phyloP scores from a whole-genome alignment of 2,888 invertebrate species.

The Gari tellinella region DNA sequence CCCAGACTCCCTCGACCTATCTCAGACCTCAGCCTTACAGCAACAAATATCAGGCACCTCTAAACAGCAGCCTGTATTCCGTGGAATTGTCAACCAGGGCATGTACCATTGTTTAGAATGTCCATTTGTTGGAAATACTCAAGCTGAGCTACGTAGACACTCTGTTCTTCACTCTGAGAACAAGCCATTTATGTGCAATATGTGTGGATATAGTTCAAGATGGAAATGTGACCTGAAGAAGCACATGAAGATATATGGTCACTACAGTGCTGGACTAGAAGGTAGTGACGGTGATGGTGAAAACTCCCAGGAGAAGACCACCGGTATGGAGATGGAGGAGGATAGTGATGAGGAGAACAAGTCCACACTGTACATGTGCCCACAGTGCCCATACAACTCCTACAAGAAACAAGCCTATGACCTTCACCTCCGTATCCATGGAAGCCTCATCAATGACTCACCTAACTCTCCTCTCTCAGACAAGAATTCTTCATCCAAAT shows the following conservation, averaged over 20 bases:
- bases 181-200: constrained; percentile 80
- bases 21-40: too few species aligned
- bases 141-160: constrained; percentile 82
- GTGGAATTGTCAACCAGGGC: constrained; percentile 70
- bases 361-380: constrained; percentile 70
- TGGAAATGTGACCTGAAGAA: constrained; percentile 84
- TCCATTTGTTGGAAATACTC: constrained; percentile 80
- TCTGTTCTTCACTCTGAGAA: constrained; percentile 81
- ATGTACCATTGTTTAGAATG: constrained; percentile 80
- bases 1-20: constrained; percentile 1
- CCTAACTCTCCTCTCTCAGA: constrained; percentile 8
- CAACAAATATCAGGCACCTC: too few species aligned
- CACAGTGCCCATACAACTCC: constrained; percentile 73
- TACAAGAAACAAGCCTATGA: constrained; percentile 72
- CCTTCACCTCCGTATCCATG: constrained; percentile 74
- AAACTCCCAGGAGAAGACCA: constrained; percentile 27
- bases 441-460: constrained; percentile 46
- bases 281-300: constrained; percentile 31
- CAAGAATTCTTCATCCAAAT: constrained; percentile 53
- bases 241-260: constrained; percentile 81
- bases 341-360: constrained; percentile 55
- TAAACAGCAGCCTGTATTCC: too few species aligned
- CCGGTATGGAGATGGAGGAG: constrained; percentile 16
- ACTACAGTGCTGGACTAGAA: constrained; percentile 53
- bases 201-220: constrained; percentile 81